Evolutionary conservation across 1,140 invertebrate species (phyloP).

Genomic region (Samia ricini): DNA sequence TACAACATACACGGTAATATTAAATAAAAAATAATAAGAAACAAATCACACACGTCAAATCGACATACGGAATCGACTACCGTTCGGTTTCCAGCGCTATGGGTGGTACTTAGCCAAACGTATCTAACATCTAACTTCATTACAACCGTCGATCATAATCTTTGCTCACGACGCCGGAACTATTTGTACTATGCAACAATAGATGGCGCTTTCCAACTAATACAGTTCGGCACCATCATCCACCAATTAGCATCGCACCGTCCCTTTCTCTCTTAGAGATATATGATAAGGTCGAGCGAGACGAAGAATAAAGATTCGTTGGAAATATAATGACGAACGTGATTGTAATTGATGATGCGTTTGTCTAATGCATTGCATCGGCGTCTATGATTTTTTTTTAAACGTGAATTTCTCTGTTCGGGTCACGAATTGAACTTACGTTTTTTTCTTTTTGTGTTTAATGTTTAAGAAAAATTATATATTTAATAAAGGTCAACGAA

Average conservation of each 20-base stretch:
- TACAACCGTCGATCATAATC: slow-evolving; percentile 69
- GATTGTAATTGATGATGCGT: slow-evolving; percentile 76
- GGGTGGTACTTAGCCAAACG: slow-evolving; percentile 48
- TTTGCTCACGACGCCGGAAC: slow-evolving; percentile 50
- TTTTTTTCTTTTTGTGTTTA: not conserved
- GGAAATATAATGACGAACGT: slow-evolving; percentile 47
- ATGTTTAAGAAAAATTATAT: not conserved
- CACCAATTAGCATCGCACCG: slow-evolving; percentile 57
- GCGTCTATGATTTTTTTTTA: slow-evolving; percentile 51
- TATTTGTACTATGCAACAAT: slow-evolving; percentile 75
- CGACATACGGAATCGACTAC: slow-evolving; percentile 56
- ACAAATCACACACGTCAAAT: slow-evolving; percentile 38
- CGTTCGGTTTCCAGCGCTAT: slow-evolving; percentile 52
- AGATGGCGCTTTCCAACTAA: slow-evolving; percentile 64
- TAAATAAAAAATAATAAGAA: slow-evolving; percentile 9
- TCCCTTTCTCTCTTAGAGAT: slow-evolving; percentile 31
- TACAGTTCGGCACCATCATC: slow-evolving; percentile 69
- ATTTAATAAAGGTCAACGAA: not conserved
- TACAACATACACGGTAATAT: not conserved
- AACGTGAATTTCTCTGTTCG: slow-evolving; percentile 56
- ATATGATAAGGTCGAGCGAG: slow-evolving; percentile 24
- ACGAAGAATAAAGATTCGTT: slow-evolving; percentile 33
- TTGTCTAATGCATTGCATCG: slow-evolving; percentile 58
- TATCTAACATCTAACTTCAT: slow-evolving; percentile 68
- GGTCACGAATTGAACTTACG: slow-evolving; percentile 37